Conservation (phyloP, 53 echinoderm and acorn worm genomes). For the Temnopleurus reevesii region DNA sequence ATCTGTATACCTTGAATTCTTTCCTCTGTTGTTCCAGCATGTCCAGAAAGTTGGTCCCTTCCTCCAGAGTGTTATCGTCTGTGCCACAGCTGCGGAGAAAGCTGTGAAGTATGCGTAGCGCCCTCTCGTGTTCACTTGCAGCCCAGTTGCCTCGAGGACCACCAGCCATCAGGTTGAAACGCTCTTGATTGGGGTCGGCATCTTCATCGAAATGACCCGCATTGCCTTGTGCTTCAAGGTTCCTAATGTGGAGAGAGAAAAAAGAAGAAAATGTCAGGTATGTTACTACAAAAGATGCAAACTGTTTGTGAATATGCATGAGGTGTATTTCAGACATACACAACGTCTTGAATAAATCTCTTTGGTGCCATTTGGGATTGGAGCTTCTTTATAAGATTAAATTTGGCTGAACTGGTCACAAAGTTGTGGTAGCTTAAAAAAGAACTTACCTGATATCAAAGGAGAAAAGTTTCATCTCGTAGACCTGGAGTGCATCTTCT, state of each 20-base stretch:
- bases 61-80: slow-evolving; percentile 59
- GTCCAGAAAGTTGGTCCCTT: slow-evolving; percentile 67
- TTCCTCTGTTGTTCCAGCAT: slow-evolving; percentile 86
- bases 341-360: too few relatives aligned
- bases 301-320: too few relatives aligned
- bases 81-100: slow-evolving; percentile 62
- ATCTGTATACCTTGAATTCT: slow-evolving; percentile 90
- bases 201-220: neutral
- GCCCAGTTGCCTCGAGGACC: slow-evolving; percentile 90
- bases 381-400: too few relatives aligned
- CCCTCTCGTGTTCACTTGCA: slow-evolving; percentile 77
- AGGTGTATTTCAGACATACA: neutral
- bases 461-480: slow-evolving; percentile 89
- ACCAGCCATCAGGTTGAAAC: slow-evolving; percentile 26
- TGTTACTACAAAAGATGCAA: neutral
- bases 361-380: too few relatives aligned
- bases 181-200: neutral
- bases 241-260: neutral
- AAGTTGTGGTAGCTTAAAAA: too few relatives aligned
- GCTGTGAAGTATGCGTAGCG: slow-evolving; percentile 65
- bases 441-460: slow-evolving; percentile 74
- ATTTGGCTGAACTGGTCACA: too few relatives aligned
- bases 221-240: neutral
- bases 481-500: slow-evolving; percentile 68
- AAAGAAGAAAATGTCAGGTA: neutral